phyloP scores from a whole-genome alignment of 2,888 invertebrate genomes.

The Galerucella pusilla region DNA sequence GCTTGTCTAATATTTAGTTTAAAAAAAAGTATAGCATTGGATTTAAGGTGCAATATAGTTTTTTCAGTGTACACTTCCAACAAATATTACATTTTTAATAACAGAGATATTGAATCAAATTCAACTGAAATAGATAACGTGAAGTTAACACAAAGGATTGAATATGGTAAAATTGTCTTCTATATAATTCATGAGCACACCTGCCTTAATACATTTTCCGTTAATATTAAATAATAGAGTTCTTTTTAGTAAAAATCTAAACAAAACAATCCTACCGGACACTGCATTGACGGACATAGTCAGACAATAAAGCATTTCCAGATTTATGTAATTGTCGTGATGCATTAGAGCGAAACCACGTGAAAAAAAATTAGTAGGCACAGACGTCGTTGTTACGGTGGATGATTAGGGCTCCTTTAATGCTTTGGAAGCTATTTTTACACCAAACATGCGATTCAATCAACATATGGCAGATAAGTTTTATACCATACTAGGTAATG shows the following conservation, averaged over 20 bases:
- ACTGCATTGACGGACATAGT: constrained; percentile 43
- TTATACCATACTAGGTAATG: neutral
- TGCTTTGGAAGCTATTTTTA: constrained; percentile 11
- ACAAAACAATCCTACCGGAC: constrained; percentile 47
- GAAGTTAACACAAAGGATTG: constrained; percentile 35
- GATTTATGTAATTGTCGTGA: constrained; percentile 53
- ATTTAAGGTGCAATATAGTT: neutral
- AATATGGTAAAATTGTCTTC: constrained; percentile 36
- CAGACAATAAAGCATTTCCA: constrained; percentile 51
- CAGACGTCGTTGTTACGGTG: constrained; percentile 39
- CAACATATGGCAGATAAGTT: constrained; percentile 2
- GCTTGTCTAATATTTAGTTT: too few relatives aligned
- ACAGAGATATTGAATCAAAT: constrained; percentile 17
- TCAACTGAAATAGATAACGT: constrained; percentile 31
- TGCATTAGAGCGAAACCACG: constrained; percentile 43
- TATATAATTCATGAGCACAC: constrained; percentile 49
- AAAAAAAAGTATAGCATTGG: too few relatives aligned
- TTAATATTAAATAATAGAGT: constrained; percentile 47
- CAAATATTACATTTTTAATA: constrained; percentile 5
- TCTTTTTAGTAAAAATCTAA: constrained; percentile 43
- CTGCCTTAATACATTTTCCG: constrained; percentile 50
- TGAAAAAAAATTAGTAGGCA: constrained; percentile 32
- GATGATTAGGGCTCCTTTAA: constrained; percentile 37
- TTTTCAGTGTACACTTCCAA: neutral
- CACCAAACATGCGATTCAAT: constrained; percentile 12